Base-by-base conservation (phyloP, 1,140 invertebrate species). In the Rhyzopertha dominica region DNA sequence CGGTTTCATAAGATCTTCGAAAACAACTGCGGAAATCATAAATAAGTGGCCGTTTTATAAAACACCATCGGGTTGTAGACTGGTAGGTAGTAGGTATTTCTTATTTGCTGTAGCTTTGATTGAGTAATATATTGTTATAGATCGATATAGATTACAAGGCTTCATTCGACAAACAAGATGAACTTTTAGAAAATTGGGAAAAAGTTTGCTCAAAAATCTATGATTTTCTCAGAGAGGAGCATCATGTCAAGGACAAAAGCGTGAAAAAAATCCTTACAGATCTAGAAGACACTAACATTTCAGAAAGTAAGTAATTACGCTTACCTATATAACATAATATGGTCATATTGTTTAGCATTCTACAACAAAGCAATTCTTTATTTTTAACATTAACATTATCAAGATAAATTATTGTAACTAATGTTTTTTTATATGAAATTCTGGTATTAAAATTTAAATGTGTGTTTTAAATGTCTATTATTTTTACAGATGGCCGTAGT, bases 41-140 rank as follows among this genome's bases (percentile, higher is more conserved):
- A 19, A 38, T 5, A 37, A 38, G 16, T 45, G 42, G 42, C 42
- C 32, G 13, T 35, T 25, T 16, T 44, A 44, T 22, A 44, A 44
- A 36, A 9, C 23, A 13, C 5, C 42, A 4, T 17, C 13, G 16
- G 42, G 42, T 14, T 45, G 19, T 37, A 4, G 23, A 37, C 31
- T 26, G 8, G 34, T 45, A 45, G 29, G 29, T 43, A 26, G n/a
- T 8, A 8, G 8, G 8, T 26, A 26, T 8, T 26, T 14, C n/a
- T 10, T 8, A 32, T 12, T 12, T 32, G 16, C n/a, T 32, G n/a
- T 10, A 12, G 5, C n/a, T 12, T 32, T 12, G 16, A 5, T 32
- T 14, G 10, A 10, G 16, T 5, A 32, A 32, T 14, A 7, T 14
- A 32, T 32, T 12, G 7, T 12, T 32, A 16, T 26, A 45, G 43